A percentile compares a stretch with the other conserved stretches of the same genome.
These are phyloP conservation scores for Hypsopygia costalis DNA, from an alignment of 2,888 invertebrate species.

Conservation along the genomic window DNA sequence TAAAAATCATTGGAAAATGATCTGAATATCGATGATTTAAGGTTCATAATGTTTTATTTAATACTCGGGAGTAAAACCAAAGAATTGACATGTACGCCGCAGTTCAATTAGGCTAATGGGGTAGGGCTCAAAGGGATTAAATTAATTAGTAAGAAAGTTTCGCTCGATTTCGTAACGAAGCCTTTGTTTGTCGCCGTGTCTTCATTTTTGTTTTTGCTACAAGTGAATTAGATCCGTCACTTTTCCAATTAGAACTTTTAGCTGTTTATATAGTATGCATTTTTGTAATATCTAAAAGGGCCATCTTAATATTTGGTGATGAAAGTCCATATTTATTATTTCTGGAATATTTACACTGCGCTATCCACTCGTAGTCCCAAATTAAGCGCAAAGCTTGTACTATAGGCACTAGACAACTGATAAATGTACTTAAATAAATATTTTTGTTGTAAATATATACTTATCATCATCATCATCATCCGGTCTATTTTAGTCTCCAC, in stretches of 20 bases:
- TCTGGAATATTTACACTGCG: too few species aligned
- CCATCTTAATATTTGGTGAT: too few species aligned
- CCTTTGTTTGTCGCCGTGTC: slow-evolving; percentile 68
- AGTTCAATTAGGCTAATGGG: slow-evolving; percentile 80
- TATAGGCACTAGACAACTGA: too few species aligned
- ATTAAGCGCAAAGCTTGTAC: too few species aligned
- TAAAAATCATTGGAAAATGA: slow-evolving; percentile 6
- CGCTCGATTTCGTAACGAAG: slow-evolving; percentile 60
- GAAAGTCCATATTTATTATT: too few species aligned
- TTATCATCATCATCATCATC: too few species aligned
- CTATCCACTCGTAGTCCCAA: too few species aligned
- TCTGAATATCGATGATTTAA: slow-evolving; percentile 17
- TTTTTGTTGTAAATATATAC: too few species aligned
- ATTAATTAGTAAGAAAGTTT: slow-evolving; percentile 80
- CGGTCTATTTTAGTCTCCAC: too few species aligned
- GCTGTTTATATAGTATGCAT: not conserved
- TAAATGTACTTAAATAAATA: too few species aligned
- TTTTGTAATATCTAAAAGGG: slow-evolving; percentile 3
- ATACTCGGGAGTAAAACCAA: slow-evolving; percentile 43
- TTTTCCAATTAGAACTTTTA: slow-evolving; percentile 20
- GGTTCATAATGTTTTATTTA: slow-evolving; percentile 24
- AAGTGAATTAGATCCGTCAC: slow-evolving; percentile 29
- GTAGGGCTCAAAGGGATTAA: slow-evolving; percentile 77
- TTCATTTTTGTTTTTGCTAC: slow-evolving; percentile 45
- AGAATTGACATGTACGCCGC: slow-evolving; percentile 79